These are phyloP conservation scores for Notothenia coriiceps DNA, from an alignment of 2,113 vertebrate species.

Conservation along the genomic window DNA sequence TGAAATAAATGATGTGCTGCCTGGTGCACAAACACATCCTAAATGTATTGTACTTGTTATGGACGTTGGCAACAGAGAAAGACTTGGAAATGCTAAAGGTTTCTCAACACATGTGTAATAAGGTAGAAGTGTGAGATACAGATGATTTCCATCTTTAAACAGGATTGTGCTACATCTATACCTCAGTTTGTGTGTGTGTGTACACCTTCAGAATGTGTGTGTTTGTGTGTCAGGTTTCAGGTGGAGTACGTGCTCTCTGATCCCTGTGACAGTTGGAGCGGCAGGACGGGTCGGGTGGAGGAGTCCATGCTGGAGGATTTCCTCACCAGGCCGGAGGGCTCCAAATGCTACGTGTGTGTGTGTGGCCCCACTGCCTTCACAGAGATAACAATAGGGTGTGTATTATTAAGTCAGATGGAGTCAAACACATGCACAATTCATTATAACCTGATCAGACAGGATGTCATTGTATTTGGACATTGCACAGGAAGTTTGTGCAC, in stretches of 20 bases:
- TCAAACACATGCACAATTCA: too few relatives aligned
- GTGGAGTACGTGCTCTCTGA: constrained; percentile 92
- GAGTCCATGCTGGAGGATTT: constrained; percentile 84
- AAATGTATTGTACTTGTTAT: background rate
- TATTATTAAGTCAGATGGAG: constrained; percentile 10
- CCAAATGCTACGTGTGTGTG: constrained; percentile 88
- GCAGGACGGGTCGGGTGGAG: constrained; percentile 88
- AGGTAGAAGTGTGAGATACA: background rate
- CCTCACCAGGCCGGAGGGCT: constrained; percentile 80
- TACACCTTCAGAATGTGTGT: background rate
- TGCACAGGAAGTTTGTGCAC: too few relatives aligned
- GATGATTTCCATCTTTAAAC: background rate
- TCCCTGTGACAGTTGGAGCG: constrained; percentile 85
- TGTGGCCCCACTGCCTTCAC: constrained; percentile 92
- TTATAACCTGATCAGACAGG: too few relatives aligned
- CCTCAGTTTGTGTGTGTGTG: background rate
- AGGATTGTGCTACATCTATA: background rate
- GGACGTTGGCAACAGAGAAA: too few relatives aligned
- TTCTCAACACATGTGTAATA: background rate
- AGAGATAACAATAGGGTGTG: constrained; percentile 89
- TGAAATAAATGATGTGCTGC: background rate
- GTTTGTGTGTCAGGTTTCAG: constrained; percentile 86
- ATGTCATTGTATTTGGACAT: too few relatives aligned
- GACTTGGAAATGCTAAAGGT: too few relatives aligned
- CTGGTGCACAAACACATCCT: background rate